Conservation (phyloP, 2,113 vertebrate species). For the Spermophilus dauricus region DNA sequence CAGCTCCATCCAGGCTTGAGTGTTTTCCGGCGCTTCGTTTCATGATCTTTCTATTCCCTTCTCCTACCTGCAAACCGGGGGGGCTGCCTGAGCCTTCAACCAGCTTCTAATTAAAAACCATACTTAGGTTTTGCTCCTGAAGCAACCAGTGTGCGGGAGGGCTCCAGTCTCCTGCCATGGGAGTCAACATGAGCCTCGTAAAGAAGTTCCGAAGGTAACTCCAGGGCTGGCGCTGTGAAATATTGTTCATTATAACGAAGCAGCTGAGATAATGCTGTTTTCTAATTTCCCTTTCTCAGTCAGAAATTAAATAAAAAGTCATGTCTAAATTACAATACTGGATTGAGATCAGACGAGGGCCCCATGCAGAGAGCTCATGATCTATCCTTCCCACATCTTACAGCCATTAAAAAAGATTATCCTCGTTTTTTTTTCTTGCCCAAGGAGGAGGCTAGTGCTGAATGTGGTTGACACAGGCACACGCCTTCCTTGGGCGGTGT, state of each 20-base stretch:
- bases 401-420: slow-evolving; percentile 91
- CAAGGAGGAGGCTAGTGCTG: not conserved
- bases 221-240: slow-evolving; percentile 89
- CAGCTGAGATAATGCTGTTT: slow-evolving; percentile 91
- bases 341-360: slow-evolving; percentile 90
- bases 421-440: slow-evolving; percentile 64
- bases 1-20: slow-evolving; percentile 70
- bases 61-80: slow-evolving; percentile 51
- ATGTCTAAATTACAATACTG: slow-evolving; percentile 93
- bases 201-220: slow-evolving; percentile 91
- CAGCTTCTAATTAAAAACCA: slow-evolving; percentile 84
- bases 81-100: slow-evolving; percentile 39
- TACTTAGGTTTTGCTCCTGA: slow-evolving; percentile 74
- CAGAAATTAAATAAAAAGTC: slow-evolving; percentile 94
- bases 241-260: slow-evolving; percentile 92
- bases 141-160: slow-evolving; percentile 75
- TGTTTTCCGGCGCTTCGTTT: not conserved
- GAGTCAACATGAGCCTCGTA: slow-evolving; percentile 87
- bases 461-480: not conserved
- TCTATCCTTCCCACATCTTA: slow-evolving; percentile 89
- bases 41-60: slow-evolving; percentile 35
- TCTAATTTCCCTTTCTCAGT: slow-evolving; percentile 93
- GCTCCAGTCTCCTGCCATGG: slow-evolving; percentile 76
- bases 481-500: not conserved
- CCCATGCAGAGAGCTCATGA: slow-evolving; percentile 91